Percentiles rank a stretch among this genome's conserved stretches.
Evolutionary conservation across 2,797 vertebrate genomes (phyloP).

Genomic region (Mareca penelope): DNA sequence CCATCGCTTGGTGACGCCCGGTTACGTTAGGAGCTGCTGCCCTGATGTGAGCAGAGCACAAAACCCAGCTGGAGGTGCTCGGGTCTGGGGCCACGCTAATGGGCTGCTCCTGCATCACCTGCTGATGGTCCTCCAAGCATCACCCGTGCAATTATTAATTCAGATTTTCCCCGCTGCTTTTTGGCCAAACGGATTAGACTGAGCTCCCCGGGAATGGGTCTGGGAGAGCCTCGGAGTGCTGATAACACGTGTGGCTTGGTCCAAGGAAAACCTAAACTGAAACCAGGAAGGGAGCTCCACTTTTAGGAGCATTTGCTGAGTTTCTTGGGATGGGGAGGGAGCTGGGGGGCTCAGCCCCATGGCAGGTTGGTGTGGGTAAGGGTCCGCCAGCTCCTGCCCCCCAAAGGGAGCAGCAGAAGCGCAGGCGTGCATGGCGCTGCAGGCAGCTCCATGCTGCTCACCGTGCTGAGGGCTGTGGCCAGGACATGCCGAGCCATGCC

Average conservation of each 20-base stretch:
- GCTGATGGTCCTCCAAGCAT: background rate
- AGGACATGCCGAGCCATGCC: background rate
- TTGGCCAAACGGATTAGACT: fast-evolving
- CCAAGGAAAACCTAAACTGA: fast-evolving
- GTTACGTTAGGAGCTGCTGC: background rate
- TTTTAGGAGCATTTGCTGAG: fast-evolving
- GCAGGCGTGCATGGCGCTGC: fast-evolving
- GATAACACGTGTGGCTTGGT: fast-evolving
- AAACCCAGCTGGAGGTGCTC: fast-evolving
- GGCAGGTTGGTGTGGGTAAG: background rate
- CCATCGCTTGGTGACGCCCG: background rate
- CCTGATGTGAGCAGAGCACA: background rate
- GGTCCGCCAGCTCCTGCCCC: background rate
- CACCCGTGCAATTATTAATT: background rate
- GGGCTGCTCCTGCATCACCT: background rate
- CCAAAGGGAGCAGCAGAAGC: background rate
- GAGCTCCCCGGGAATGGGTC: background rate
- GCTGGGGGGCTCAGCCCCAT: background rate
- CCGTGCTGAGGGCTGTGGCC: too few relatives aligned
- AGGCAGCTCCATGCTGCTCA: too few relatives aligned
- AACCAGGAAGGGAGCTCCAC: fast-evolving
- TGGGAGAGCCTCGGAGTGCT: background rate
- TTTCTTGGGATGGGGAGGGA: background rate
- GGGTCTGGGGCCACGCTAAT: background rate
- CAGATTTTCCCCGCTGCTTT: background rate